Evolutionary conservation across 2,797 vertebrate species (phyloP).

Genomic region (Sebastes reedi): DNA sequence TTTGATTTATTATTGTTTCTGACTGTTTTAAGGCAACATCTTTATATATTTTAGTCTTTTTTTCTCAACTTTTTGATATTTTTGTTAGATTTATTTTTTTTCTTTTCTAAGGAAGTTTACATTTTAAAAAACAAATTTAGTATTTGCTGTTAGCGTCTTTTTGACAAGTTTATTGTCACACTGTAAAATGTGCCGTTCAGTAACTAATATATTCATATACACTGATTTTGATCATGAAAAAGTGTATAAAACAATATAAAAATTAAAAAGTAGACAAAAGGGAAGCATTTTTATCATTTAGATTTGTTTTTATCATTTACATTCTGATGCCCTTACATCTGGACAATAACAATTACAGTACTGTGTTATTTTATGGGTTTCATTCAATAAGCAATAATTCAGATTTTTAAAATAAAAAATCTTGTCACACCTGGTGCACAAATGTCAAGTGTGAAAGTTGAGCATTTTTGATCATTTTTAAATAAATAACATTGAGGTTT

Average conservation of each 20-base stretch:
- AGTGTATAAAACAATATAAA: background rate
- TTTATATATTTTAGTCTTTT: no score
- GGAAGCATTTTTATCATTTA: background rate
- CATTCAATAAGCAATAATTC: background rate
- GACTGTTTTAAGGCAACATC: background rate
- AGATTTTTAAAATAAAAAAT: background rate
- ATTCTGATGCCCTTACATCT: background rate
- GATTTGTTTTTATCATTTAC: background rate
- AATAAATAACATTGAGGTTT: background rate
- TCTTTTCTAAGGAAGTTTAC: background rate
- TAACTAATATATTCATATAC: background rate
- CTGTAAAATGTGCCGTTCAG: background rate
- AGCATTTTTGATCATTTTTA: background rate
- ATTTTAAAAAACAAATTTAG: background rate
- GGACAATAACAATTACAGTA: background rate
- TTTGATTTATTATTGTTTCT: background rate
- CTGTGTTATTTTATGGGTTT: background rate
- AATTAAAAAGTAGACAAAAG: background rate
- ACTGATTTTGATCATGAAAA: background rate
- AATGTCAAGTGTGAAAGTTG: background rate
- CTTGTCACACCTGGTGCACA: background rate
- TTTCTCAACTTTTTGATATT: background rate
- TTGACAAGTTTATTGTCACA: background rate
- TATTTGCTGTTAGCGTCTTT: background rate
- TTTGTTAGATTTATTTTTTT: background rate